Conservation (phyloP, 2,888 invertebrate genomes). For the Antheraea assamensis region DNA sequence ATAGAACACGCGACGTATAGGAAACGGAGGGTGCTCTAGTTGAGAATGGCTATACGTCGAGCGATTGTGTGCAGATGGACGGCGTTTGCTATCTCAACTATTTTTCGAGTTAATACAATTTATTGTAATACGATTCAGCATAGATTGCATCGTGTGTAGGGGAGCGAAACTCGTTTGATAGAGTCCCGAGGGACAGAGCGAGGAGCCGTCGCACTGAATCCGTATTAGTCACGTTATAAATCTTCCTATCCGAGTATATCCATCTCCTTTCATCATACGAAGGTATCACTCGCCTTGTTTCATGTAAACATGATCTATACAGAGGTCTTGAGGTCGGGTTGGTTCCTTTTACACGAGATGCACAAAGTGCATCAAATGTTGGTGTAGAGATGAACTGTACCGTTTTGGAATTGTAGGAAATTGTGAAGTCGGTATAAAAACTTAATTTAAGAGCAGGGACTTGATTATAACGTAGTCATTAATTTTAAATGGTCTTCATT, state of each 20-base stretch:
- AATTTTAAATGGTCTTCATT: neutral
- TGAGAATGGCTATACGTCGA: slow-evolving; percentile 49
- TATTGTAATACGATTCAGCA: slow-evolving; percentile 83
- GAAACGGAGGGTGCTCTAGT: slow-evolving; percentile 64
- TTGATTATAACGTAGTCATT: neutral
- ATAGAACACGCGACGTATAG: slow-evolving; percentile 54
- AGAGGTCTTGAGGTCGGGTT: slow-evolving; percentile 42
- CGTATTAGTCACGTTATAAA: slow-evolving; percentile 82
- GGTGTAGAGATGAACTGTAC: slow-evolving; percentile 2
- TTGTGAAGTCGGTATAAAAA: neutral
- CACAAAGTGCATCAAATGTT: slow-evolving; percentile 35
- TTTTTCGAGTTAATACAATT: slow-evolving; percentile 83
- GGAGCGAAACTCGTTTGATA: slow-evolving; percentile 81
- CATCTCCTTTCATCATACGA: slow-evolving; percentile 62
- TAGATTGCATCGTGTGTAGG: slow-evolving; percentile 80
- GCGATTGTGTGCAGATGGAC: slow-evolving; percentile 80
- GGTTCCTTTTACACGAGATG: slow-evolving; percentile 61
- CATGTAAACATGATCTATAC: slow-evolving; percentile 56
- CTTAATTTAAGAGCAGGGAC: neutral
- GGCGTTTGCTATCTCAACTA: slow-evolving; percentile 80
- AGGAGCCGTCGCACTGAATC: slow-evolving; percentile 72
- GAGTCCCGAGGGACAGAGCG: slow-evolving; percentile 73
- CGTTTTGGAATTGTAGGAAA: neutral
- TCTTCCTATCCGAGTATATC: slow-evolving; percentile 67
- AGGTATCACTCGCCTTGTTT: slow-evolving; percentile 64